phyloP scores from a whole-genome alignment of 2,113 vertebrate species.

The Corythoichthys intestinalis region DNA sequence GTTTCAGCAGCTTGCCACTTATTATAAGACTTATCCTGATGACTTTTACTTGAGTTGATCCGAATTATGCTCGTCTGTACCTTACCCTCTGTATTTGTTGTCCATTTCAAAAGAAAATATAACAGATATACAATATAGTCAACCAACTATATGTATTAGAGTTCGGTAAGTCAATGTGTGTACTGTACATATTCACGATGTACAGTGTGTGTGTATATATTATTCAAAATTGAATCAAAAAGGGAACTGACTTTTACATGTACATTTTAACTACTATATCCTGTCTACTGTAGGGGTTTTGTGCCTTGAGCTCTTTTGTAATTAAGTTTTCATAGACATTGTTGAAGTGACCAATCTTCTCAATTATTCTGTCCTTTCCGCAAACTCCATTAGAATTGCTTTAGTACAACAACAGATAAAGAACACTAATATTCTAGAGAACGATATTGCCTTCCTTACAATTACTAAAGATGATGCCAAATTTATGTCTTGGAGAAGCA shows the following conservation, averaged over 20 bases:
- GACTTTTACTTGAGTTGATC: neutral
- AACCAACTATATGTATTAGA: conserved; percentile 52
- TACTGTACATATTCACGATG: conserved; percentile 60
- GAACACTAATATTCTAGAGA: neutral
- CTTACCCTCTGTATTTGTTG: conserved; percentile 8
- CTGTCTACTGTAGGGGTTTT: conserved; percentile 49
- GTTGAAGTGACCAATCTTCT: conserved; percentile 29
- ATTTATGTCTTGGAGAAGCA: neutral
- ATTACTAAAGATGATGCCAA: neutral
- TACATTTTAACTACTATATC: conserved; percentile 48
- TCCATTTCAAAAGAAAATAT: conserved; percentile 29
- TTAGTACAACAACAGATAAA: neutral
- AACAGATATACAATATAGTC: conserved; percentile 29
- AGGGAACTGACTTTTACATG: conserved; percentile 63
- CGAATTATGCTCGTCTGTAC: neutral
- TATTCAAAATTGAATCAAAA: conserved; percentile 69
- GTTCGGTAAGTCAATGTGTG: conserved; percentile 37
- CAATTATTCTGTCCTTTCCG: conserved; percentile 26
- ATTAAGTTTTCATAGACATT: conserved; percentile 32
- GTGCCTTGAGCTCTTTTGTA: conserved; percentile 30
- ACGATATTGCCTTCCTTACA: neutral
- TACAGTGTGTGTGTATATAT: conserved; percentile 68
- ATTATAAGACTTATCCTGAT: too few species aligned
- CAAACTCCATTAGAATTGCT: conserved; percentile 4
- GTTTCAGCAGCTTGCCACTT: neutral